Conservation (phyloP, 1,140 invertebrate genomes). For the Hyphantria cunea region DNA sequence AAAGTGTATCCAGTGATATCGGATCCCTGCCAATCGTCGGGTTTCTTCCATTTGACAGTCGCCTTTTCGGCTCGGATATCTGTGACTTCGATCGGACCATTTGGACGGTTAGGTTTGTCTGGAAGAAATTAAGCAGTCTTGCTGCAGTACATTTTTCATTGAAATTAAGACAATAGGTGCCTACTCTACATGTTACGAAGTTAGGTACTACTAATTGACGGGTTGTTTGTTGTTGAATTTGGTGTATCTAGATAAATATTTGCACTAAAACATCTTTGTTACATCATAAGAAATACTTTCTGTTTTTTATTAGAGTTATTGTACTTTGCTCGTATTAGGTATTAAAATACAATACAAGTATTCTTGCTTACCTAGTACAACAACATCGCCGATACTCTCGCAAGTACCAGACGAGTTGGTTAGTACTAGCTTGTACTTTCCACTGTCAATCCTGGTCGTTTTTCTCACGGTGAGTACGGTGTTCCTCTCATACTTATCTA, state of each 20-base stretch:
- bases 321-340: too few relatives aligned
- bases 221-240: too few relatives aligned
- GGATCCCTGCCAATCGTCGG: conserved; percentile 96
- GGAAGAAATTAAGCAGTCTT: conserved; percentile 32
- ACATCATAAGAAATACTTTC: too few relatives aligned
- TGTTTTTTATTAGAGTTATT: too few relatives aligned
- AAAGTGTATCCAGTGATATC: conserved; percentile 97
- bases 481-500: conserved; percentile 95
- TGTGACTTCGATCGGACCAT: conserved; percentile 92
- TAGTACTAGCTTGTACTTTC: conserved; percentile 93
- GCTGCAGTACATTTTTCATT: too few relatives aligned
- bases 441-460: conserved; percentile 93
- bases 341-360: too few relatives aligned
- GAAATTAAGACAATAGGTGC: too few relatives aligned
- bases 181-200: too few relatives aligned
- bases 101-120: conserved; percentile 93
- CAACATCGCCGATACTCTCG: conserved; percentile 92
- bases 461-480: conserved; percentile 95
- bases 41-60: conserved; percentile 97
- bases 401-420: conserved; percentile 93
- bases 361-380: conserved; percentile 88
- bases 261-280: too few relatives aligned
- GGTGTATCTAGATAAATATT: too few relatives aligned
- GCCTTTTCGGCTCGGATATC: conserved; percentile 95
- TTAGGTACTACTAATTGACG: too few relatives aligned